Conservation (phyloP, 2,113 vertebrate species). For the Ochotona curzoniae region DNA sequence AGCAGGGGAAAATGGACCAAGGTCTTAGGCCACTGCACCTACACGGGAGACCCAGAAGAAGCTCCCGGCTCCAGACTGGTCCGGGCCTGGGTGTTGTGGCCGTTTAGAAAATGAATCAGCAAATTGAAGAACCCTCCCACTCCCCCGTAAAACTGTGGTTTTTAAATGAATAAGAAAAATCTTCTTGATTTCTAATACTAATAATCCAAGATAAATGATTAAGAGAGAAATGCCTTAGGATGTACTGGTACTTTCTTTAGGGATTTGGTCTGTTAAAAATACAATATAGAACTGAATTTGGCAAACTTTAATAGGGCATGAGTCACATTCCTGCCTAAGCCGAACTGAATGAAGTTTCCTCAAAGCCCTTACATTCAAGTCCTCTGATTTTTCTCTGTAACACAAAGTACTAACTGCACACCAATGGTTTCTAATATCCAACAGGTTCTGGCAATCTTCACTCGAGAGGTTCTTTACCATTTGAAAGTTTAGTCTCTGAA, state of each 20-base stretch:
- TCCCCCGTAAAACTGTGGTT: too few species aligned
- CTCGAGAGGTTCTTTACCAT: slow-evolving; percentile 30
- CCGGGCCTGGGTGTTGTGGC: too few species aligned
- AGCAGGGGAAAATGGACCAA: too few species aligned
- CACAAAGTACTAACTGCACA: slow-evolving; percentile 17
- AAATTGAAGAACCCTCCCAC: too few species aligned
- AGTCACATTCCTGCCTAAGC: not conserved
- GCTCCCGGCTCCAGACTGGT: too few species aligned
- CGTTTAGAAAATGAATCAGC: too few species aligned
- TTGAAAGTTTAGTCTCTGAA: slow-evolving; percentile 1
- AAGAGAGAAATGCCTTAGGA: not conserved
- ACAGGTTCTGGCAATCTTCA: not conserved
- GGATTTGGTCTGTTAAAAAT: slow-evolving; percentile 26
- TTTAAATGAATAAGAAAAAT: too few species aligned
- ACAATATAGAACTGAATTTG: slow-evolving; percentile 22
- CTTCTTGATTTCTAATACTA: slow-evolving; percentile 14
- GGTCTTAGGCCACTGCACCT: too few species aligned
- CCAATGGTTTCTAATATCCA: slow-evolving; percentile 19
- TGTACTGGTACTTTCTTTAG: slow-evolving; percentile 2
- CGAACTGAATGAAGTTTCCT: not conserved
- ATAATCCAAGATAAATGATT: slow-evolving; percentile 16
- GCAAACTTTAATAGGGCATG: not conserved
- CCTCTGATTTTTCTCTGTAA: slow-evolving; percentile 32
- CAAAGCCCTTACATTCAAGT: slow-evolving; percentile 47
- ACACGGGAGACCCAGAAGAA: too few species aligned